Percentiles rank a stretch among this genome's conserved stretches.
Conservation (phyloP, 35 echinoderm and acorn worm genomes). For the Eucidaris tribuloides region DNA sequence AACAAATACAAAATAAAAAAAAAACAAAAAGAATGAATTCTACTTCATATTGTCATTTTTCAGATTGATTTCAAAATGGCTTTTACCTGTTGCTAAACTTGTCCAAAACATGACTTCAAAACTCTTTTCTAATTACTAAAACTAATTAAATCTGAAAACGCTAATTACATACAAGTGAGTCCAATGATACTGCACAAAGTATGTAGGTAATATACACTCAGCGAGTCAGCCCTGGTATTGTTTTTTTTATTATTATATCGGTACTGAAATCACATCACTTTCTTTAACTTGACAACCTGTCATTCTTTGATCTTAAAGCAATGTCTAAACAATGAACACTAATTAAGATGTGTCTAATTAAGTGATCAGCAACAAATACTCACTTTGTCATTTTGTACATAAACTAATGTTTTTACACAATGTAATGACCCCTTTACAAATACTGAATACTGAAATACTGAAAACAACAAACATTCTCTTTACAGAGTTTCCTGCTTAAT, state of each 20-base stretch:
- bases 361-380: conserved; percentile 5
- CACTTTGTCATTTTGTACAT: conserved; percentile 3
- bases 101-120: no score
- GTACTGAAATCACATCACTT: no score
- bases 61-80: conserved; percentile 26
- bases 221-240: not conserved
- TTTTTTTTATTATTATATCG: no score
- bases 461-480: no score
- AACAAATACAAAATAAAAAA: not conserved
- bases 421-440: no score
- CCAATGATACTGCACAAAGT: not conserved
- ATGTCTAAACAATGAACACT: not conserved
- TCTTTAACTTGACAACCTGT: not conserved
- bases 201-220: not conserved
- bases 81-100: no score
- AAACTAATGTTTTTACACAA: no score
- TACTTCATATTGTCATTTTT: not conserved
- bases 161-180: not conserved
- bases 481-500: no score
- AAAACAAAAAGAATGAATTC: no score
- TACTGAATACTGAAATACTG: no score
- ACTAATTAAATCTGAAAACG: not conserved
- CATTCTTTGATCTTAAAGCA: conserved; percentile 1
- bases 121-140: not conserved
- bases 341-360: conserved; percentile 9